These are phyloP conservation scores for Sebastes cheni DNA, from an alignment of 2,797 vertebrate species.

Conservation along the genomic window DNA sequence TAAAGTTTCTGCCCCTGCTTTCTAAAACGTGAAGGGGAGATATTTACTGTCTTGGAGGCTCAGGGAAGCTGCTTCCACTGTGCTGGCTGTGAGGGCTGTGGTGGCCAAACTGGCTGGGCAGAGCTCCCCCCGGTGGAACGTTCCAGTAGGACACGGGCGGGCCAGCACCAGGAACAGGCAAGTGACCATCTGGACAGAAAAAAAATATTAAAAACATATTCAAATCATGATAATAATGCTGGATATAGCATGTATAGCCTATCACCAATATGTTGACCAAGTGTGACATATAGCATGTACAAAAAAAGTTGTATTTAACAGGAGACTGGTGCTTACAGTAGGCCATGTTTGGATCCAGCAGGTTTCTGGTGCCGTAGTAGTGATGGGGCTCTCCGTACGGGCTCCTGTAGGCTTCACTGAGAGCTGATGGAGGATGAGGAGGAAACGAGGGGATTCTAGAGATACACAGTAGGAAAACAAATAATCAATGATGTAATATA, in stretches of 20 bases:
- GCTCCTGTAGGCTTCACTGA: conserved; percentile 79
- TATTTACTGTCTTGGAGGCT: conserved; percentile 53
- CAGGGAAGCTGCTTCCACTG: conserved; percentile 54
- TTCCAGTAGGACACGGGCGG: conserved; percentile 73
- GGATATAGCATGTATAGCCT: not conserved
- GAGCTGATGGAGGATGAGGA: conserved; percentile 77
- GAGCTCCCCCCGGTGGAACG: conserved; percentile 51
- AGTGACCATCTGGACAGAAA: conserved; percentile 48
- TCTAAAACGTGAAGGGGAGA: not conserved
- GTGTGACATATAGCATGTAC: not conserved
- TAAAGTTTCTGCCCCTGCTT: not conserved
- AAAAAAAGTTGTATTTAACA: not conserved
- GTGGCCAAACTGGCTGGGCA: conserved; percentile 36
- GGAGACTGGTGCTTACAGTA: conserved; percentile 81
- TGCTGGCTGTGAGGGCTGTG: conserved; percentile 60
- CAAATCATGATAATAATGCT: not conserved
- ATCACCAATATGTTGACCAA: not conserved
- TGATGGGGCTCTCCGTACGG: conserved; percentile 86
- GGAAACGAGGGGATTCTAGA: conserved; percentile 62
- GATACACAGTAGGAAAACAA: conserved; percentile 25
- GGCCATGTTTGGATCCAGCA: conserved; percentile 84
- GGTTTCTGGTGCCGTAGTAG: conserved; percentile 82
- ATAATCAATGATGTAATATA: not conserved
- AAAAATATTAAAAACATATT: not conserved
- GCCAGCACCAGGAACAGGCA: conserved; percentile 54